phyloP scores from a whole-genome alignment of 1,140 invertebrate genomes.

The Drosophila yakuba region DNA sequence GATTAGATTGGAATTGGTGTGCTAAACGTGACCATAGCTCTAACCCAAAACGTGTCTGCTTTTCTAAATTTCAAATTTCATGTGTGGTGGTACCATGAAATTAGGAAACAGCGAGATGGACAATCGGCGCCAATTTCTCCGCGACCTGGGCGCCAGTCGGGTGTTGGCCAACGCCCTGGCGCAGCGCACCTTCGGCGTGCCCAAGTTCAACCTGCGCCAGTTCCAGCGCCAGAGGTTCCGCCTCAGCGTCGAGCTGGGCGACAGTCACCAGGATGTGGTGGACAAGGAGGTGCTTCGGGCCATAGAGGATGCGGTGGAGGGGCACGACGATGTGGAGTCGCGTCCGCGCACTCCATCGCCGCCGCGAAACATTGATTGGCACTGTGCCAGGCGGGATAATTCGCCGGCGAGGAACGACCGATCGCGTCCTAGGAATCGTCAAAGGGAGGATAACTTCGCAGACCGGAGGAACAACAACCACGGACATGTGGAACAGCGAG shows the following conservation, averaged over 20 bases:
- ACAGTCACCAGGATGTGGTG: constrained; percentile 31
- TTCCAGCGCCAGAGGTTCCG: constrained; percentile 35
- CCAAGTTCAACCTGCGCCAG: constrained; percentile 45
- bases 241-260: constrained; percentile 43
- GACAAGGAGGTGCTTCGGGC: constrained; percentile 32
- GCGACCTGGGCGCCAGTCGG: constrained; percentile 44
- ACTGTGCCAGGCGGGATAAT: constrained; percentile 2
- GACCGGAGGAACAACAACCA: not conserved
- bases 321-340: not conserved
- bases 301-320: constrained; percentile 26
- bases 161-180: constrained; percentile 46
- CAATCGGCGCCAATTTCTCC: constrained; percentile 41
- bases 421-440: constrained; percentile 10
- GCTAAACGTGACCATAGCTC: constrained; percentile 1
- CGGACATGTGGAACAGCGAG: not conserved
- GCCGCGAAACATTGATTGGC: constrained; percentile 61
- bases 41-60: constrained; percentile 21
- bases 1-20: constrained; percentile 2
- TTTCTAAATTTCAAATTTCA: constrained; percentile 39
- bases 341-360: constrained; percentile 44
- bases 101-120: constrained; percentile 30
- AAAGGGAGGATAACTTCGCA: not conserved
- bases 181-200: constrained; percentile 20
- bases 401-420: not conserved
- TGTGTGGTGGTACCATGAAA: constrained; percentile 41